Percentiles rank a stretch among this genome's conserved stretches.
Evolutionary conservation across 2,888 invertebrate species (phyloP).

Genomic region (Agonopterix alstromeriana): DNA sequence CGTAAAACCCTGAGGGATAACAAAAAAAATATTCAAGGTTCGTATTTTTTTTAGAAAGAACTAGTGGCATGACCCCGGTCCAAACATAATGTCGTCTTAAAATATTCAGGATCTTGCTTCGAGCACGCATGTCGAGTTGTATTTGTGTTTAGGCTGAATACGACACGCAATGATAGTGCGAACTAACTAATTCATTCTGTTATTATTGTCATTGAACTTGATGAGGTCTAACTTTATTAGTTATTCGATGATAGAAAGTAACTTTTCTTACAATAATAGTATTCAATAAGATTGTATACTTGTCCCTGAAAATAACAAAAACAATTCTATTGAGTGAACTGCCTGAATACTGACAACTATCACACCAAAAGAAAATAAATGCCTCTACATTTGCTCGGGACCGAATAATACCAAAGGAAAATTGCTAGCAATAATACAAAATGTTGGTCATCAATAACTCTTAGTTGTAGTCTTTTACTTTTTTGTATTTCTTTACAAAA

Average conservation of each 20-base stretch:
- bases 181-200: conserved; percentile 14
- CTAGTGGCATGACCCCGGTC: conserved; percentile 25
- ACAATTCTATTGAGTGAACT: too few species aligned
- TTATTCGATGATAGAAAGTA: too few species aligned
- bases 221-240: too few species aligned
- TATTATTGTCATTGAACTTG: background rate
- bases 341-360: conserved; percentile 3
- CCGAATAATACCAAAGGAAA: conserved; percentile 5
- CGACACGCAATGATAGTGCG: conserved; percentile 54
- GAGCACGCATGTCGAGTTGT: conserved; percentile 50
- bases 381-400: conserved; percentile 4
- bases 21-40: conserved; percentile 27
- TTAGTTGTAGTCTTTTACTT: background rate
- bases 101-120: conserved; percentile 53
- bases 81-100: conserved; percentile 44
- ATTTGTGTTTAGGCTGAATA: conserved; percentile 53
- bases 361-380: conserved; percentile 9
- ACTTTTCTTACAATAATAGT: too few species aligned
- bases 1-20: conserved; percentile 34
- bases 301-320: too few species aligned
- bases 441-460: conserved; percentile 10
- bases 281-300: too few species aligned
- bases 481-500: conserved; percentile 3
- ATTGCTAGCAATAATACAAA: conserved; percentile 9
- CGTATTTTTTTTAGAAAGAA: conserved; percentile 14